Conservation (phyloP, 2,113 vertebrate species). For the Cinclus mexicanus region DNA sequence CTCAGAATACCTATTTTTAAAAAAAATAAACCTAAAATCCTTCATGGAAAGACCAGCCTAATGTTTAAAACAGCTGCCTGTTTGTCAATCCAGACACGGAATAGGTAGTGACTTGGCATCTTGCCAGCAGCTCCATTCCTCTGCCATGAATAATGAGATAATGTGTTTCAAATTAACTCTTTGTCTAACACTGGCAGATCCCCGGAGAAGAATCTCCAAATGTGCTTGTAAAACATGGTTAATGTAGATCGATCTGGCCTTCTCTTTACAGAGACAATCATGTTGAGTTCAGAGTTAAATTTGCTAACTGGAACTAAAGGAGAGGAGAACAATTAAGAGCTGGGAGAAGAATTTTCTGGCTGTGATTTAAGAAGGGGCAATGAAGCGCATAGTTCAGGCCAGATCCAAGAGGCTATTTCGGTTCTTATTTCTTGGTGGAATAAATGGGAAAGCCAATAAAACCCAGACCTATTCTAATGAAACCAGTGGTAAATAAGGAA, state of each 20-base stretch:
- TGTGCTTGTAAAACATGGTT: neutral
- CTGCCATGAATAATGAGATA: neutral
- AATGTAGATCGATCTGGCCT: neutral
- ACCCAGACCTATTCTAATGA: neutral
- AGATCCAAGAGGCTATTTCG: neutral
- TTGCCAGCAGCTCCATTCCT: neutral
- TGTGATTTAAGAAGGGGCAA: neutral
- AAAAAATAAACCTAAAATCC: neutral
- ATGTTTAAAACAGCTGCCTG: neutral
- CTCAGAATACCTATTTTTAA: neutral
- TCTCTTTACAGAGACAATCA: neutral
- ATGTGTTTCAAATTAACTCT: conserved; percentile 12
- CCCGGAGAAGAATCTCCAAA: neutral
- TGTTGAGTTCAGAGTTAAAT: neutral
- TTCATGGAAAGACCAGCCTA: neutral
- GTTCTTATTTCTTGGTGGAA: neutral
- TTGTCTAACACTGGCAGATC: neutral
- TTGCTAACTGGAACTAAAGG: neutral
- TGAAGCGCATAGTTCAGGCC: neutral
- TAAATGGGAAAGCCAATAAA: neutral
- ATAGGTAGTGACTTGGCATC: neutral
- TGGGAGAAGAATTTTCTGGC: neutral
- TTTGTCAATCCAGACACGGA: neutral
- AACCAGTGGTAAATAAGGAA: neutral
- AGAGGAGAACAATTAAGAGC: neutral